Percentiles rank a stretch among this genome's conserved stretches.
These are phyloP conservation scores for Tychaedon coryphoeus DNA, from an alignment of 2,113 vertebrate genomes.

Conservation along the genomic window DNA sequence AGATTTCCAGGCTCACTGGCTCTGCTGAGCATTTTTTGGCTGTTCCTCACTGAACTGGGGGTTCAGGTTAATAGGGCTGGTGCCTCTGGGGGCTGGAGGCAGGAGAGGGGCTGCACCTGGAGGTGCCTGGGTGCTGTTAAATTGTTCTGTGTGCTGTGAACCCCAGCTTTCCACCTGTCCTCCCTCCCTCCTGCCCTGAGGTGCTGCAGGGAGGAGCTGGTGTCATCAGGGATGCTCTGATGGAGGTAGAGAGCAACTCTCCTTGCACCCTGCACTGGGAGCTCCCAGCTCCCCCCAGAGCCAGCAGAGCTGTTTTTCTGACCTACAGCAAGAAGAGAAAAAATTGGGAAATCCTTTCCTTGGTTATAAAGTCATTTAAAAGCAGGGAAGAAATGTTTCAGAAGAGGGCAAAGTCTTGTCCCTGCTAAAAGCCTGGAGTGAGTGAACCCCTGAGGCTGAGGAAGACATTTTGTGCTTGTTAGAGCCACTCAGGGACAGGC, in stretches of 20 bases:
- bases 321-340: neutral
- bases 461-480: neutral
- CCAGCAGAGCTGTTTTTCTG: neutral
- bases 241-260: neutral
- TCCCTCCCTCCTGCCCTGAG: neutral
- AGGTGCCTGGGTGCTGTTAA: neutral
- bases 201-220: accelerated
- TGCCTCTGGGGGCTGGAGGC: neutral
- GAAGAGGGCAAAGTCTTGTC: neutral
- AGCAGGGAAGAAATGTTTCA: neutral
- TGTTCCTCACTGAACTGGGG: neutral
- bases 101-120: neutral
- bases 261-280: neutral
- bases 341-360: neutral
- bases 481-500: neutral
- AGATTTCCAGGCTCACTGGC: neutral
- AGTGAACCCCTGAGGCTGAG: neutral
- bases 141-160: neutral
- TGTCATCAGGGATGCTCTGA: neutral
- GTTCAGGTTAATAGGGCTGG: neutral
- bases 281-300: neutral
- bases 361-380: neutral
- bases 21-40: neutral
- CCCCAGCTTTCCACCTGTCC: neutral
- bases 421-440: neutral